Evolutionary conservation across 30 jellyfish, hydroid and myxozoan genomes (phyloP).

Genomic region (Hydra vulgaris): DNA sequence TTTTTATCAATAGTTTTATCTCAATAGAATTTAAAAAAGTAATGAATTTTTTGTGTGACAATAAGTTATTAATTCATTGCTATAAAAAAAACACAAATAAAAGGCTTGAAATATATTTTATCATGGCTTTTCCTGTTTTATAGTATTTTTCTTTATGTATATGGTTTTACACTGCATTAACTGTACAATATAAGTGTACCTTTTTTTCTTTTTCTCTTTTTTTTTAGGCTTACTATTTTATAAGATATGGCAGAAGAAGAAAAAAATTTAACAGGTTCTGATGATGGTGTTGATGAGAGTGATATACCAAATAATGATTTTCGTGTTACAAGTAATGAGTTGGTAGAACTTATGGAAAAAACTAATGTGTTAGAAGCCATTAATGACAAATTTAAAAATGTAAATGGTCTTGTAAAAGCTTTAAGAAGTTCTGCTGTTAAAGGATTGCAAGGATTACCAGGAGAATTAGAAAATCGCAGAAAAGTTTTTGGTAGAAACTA

Average conservation of each 20-base stretch:
- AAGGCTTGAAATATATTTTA: too few species aligned
- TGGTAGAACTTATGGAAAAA: conserved; percentile 56
- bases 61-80: too few species aligned
- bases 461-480: conserved; percentile 54
- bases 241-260: not conserved
- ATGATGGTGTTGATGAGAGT: conserved; percentile 18
- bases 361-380: conserved; percentile 47
- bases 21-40: not conserved
- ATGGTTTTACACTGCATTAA: not conserved
- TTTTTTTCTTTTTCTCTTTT: too few species aligned
- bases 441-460: conserved; percentile 54
- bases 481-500: conserved; percentile 68
- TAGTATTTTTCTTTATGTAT: too few species aligned
- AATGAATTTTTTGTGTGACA: not conserved
- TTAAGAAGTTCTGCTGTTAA: conserved; percentile 70
- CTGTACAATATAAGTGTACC: not conserved
- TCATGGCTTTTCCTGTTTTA: too few species aligned
- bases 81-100: not conserved
- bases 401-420: conserved; percentile 60
- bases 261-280: not conserved
- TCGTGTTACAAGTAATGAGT: conserved; percentile 55
- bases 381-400: conserved; percentile 55
- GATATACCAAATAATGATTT: conserved; percentile 65
- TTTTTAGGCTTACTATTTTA: too few species aligned
- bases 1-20: not conserved